phyloP scores from a whole-genome alignment of 2,888 invertebrate genomes.

The Pammene aurita region DNA sequence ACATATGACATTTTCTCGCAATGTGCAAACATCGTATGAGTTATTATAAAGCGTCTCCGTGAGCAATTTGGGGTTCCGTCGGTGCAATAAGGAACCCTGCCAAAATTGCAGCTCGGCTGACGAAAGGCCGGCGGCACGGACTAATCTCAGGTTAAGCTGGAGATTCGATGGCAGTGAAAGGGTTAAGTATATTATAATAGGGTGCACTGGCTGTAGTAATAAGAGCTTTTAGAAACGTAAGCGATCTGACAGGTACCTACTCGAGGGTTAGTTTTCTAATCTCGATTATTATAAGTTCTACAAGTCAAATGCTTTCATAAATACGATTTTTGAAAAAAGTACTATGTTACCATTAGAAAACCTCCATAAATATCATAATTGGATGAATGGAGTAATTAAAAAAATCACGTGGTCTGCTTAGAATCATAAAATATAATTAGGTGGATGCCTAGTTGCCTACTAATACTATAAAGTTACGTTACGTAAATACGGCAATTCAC shows the following conservation, averaged over 20 bases:
- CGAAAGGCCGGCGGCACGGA: constrained; percentile 44
- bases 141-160: constrained; percentile 55
- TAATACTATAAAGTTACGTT: too few relatives aligned
- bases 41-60: constrained; percentile 69
- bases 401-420: too few relatives aligned
- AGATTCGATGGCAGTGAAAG: constrained; percentile 41
- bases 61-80: constrained; percentile 77
- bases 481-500: too few relatives aligned
- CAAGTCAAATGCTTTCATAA: not conserved
- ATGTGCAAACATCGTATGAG: constrained; percentile 68
- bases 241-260: not conserved
- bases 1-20: constrained; percentile 56
- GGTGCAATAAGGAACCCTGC: constrained; percentile 65
- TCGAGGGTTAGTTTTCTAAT: not conserved
- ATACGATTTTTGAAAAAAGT: too few relatives aligned
- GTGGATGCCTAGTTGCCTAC: too few relatives aligned
- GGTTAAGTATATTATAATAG: constrained; percentile 16
- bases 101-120: constrained; percentile 72
- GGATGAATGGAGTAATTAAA: too few relatives aligned
- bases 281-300: too few relatives aligned
- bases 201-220: constrained; percentile 5
- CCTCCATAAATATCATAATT: too few relatives aligned
- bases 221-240: not conserved
- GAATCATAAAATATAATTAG: too few relatives aligned
- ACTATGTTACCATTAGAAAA: too few relatives aligned